These are phyloP conservation scores for Tethea ocularis DNA, from an alignment of 2,888 invertebrate genomes.

Conservation along the genomic window DNA sequence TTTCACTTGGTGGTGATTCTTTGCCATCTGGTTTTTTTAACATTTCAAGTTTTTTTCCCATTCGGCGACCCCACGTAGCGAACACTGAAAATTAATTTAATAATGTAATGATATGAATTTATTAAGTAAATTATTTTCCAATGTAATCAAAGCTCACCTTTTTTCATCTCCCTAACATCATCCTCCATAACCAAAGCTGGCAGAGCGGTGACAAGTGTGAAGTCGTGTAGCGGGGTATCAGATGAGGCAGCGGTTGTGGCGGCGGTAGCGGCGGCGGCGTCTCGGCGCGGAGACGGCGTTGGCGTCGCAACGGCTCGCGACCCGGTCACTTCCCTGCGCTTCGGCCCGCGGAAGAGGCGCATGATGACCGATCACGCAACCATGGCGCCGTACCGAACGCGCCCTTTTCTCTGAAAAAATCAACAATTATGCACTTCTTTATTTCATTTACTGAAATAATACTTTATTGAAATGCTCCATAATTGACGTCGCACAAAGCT, in stretches of 20 bases:
- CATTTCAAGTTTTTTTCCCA: conserved; percentile 91
- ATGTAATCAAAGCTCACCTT: conserved; percentile 61
- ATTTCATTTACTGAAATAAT: not conserved
- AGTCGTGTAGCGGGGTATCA: conserved; percentile 86
- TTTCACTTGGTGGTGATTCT: conserved; percentile 62
- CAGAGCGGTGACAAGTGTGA: conserved; percentile 89
- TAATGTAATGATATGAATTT: conserved; percentile 5
- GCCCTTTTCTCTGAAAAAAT: conserved; percentile 47
- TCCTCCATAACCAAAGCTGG: conserved; percentile 91
- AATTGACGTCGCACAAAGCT: conserved; percentile 22
- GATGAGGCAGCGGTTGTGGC: conserved; percentile 39
- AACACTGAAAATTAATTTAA: conserved; percentile 77
- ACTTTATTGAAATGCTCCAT: conserved; percentile 14
- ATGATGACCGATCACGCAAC: conserved; percentile 82
- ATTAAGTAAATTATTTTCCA: not conserved
- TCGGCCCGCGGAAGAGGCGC: conserved; percentile 86
- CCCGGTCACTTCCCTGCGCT: conserved; percentile 86
- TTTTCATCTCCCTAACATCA: conserved; percentile 84
- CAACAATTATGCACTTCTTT: not conserved
- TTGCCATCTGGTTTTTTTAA: conserved; percentile 87
- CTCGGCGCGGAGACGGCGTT: conserved; percentile 73
- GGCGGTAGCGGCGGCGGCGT: conserved; percentile 58
- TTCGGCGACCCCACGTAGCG: conserved; percentile 90
- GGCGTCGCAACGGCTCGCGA: conserved; percentile 75
- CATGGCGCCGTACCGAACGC: conserved; percentile 71